Base-by-base conservation (phyloP, 2,797 vertebrate species). In the Falco biarmicus region DNA sequence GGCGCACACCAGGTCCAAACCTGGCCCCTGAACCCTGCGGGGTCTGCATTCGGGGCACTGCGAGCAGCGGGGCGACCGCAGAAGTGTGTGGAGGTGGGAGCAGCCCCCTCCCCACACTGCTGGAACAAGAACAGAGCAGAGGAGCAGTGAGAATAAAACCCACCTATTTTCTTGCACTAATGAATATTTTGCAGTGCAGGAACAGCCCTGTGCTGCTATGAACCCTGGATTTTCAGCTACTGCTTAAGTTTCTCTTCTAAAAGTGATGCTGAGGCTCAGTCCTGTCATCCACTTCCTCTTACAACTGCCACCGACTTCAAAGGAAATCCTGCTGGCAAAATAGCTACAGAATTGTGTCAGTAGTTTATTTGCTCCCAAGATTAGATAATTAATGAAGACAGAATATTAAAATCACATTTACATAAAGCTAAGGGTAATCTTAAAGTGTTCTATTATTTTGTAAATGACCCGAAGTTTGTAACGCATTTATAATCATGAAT, bases 261-360 rank as follows among this genome's bases (percentile, higher is more conserved):
- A 85, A 87, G 73, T 1, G 66, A 12, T 5, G 76, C 29, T 5
- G 76, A 74, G 89, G 47, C 94, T 92, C 79, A 9, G 14, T 25
- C 89, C 93, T 91, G 94, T 80, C 95, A 94, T 5, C 73, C 65
- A 3, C 78, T 80, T 87, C 87, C 95, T 88, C 88, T 65, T 31
- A 63, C 90, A 94, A n/a, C 20, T 6, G 1, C 64, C 32, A 4
- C 59, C 3, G 7, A 90, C 93, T 97, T 95, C 94, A 97, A 96
- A 96, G 96, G 94, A 57, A 93, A 89, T 87, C 95, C 96, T 89
- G 92, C 93, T 16, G 93, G 95, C 95, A 88, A 95, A 94, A 86
- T 26, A 84, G 92, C 94, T 88, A 13, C 84, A 28, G 95, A 96
- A 93, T 84, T 28, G 93, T 96, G 96, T 95, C 95, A 95, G 91